A percentile compares a stretch with the other conserved stretches of the same genome.
phyloP scores from a whole-genome alignment of 2,888 invertebrate genomes.

The Apamea epomidion region DNA sequence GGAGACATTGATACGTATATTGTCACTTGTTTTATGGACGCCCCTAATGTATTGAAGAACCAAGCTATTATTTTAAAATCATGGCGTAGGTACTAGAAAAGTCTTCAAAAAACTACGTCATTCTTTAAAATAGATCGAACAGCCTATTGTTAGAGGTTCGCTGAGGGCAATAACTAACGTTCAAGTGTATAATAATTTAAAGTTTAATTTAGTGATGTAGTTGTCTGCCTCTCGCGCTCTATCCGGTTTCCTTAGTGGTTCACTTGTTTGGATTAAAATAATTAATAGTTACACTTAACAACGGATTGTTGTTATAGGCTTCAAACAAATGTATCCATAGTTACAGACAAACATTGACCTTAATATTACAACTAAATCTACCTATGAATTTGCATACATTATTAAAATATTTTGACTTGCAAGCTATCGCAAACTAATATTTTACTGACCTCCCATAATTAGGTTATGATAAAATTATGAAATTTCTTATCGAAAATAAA shows the following conservation, averaged over 20 bases:
- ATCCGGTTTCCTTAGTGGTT: not conserved
- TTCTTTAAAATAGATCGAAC: not conserved
- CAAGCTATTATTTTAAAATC: not conserved
- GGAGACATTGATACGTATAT: not conserved
- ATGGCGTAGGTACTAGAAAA: not conserved
- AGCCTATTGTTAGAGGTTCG: not conserved
- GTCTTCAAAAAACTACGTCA: not conserved
- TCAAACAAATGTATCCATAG: not conserved
- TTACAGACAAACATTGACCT: not conserved
- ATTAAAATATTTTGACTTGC: not conserved
- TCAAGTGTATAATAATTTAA: conserved; percentile 25
- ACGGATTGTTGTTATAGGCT: not conserved
- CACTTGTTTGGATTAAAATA: conserved; percentile 24
- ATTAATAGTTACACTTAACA: conserved; percentile 10
- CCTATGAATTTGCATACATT: not conserved
- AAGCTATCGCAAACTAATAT: not conserved
- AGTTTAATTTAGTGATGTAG: conserved; percentile 33
- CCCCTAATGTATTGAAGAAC: not conserved
- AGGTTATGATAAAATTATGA: not conserved
- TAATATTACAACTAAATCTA: conserved; percentile 7
- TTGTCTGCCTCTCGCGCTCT: conserved; percentile 10
- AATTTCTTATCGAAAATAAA: not conserved
- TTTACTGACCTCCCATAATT: not conserved
- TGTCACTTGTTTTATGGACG: not conserved
- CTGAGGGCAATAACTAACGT: not conserved